Evolutionary conservation across 2,113 vertebrate genomes (phyloP), one percentile per base, ranked within the genome.

Genomic region (Girardinichthys multiradiatus): DNA sequence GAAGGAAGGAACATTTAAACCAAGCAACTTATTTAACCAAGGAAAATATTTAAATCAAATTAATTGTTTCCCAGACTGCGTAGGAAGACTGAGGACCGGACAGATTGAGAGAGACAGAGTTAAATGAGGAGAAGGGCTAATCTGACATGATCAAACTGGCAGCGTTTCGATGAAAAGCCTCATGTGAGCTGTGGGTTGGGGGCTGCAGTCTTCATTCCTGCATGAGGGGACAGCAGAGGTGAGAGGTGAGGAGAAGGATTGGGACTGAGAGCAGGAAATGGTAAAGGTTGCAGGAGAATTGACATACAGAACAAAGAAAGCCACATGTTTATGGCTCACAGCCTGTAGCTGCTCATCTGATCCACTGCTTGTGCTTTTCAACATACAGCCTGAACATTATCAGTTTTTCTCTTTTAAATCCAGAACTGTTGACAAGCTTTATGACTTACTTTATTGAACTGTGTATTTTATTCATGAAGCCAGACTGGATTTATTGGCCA

Each of bases 141-240:
- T 84, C 76, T 80, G 79, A 82, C 73, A 63, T 83, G 48, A 90
- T 85, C 80, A 64, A 24, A 54, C 42, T 67, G 60, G 45, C 66
- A 64, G 80, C 45, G 70, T 48, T 65, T 74, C 11, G 17, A 17
- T 35, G 69, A 64, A 30, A 24, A 64, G 70, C 57, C 76, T 74
- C 42, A 27, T 59, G 79, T 79, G 81, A 75, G 58, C 51, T 31
- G 31, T 6, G 31, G 0, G 66, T 37, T 14, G 3, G 31, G 24
- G 31, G 31, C 31, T n/a, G n/a, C 24, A 10, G 13, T 13, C 24
- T 54, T n/a, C 48, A 10, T n/a, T 54, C 21, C 48, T n/a, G 27
- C 5, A 45, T 1, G 7, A 24, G 33, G 64, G 58, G 70, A 28
- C 15, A 30, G 48, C 28, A 24, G 74, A 76, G 75, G 61, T 26